A percentile compares a stretch with the other conserved stretches of the same genome.
Conservation (phyloP, 2,113 vertebrate species). For the Hypocryptadius cinnamomeus region DNA sequence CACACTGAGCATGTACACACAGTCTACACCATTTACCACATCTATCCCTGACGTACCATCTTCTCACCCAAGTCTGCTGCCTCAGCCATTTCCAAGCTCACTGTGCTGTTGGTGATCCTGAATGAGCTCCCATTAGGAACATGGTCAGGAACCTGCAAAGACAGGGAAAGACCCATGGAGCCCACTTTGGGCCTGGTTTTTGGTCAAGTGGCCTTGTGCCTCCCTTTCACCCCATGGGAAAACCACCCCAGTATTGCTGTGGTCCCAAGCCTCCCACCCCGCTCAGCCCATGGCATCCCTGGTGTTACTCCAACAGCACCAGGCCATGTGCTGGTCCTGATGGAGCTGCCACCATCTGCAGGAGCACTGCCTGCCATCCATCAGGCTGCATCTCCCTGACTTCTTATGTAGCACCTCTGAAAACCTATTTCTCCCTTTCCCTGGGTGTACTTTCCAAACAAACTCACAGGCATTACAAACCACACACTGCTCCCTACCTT, state of each 20-base stretch:
- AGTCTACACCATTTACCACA: accelerated
- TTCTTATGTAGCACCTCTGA: accelerated
- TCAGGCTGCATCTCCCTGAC: neutral
- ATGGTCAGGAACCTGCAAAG: conserved; percentile 1
- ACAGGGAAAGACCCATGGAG: neutral
- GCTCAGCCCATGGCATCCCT: neutral
- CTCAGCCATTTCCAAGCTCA: conserved; percentile 20
- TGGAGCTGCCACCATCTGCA: neutral
- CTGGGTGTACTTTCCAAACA: neutral
- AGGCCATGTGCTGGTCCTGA: neutral
- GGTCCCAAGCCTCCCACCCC: neutral
- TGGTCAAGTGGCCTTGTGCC: neutral
- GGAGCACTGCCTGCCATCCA: neutral
- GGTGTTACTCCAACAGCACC: too few species aligned
- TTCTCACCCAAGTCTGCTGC: conserved; percentile 66
- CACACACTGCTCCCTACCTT: neutral
- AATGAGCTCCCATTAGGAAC: neutral
- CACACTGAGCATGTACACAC: neutral
- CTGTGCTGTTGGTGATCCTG: neutral
- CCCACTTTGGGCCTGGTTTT: neutral
- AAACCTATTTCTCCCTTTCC: neutral
- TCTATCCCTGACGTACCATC: conserved; percentile 41
- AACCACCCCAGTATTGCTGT: accelerated
- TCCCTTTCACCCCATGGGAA: accelerated
- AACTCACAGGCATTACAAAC: neutral